These are phyloP conservation scores for Bimastos eiseni DNA, from an alignment of 2,888 invertebrate species.

Conservation along the genomic window DNA sequence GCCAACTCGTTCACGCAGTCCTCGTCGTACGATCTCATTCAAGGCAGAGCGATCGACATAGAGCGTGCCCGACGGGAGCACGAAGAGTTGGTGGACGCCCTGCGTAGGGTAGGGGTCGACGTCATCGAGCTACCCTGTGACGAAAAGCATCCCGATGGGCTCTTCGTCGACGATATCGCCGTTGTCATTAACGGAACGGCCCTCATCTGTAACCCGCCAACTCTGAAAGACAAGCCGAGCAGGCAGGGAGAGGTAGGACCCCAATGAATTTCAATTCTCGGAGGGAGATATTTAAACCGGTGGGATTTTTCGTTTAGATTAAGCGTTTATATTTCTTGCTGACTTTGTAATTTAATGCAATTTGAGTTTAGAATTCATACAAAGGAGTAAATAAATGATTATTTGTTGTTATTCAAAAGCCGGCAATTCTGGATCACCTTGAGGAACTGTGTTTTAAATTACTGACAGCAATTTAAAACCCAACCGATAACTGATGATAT, in stretches of 20 bases:
- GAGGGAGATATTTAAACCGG: neutral
- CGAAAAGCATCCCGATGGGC: conserved; percentile 79
- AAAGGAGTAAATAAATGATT: neutral
- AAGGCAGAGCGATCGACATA: conserved; percentile 62
- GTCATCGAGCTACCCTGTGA: conserved; percentile 88
- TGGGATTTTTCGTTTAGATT: neutral
- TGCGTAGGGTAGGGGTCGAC: conserved; percentile 74
- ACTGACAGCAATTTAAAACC: neutral
- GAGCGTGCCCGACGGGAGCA: conserved; percentile 85
- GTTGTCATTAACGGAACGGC: conserved; percentile 93
- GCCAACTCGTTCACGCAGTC: conserved; percentile 45
- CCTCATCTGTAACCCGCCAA: conserved; percentile 67
- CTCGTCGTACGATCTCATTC: conserved; percentile 44
- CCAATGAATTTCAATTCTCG: neutral
- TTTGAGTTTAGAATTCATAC: neutral
- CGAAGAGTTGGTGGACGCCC: conserved; percentile 77
- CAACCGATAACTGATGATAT: neutral
- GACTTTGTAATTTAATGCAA: neutral
- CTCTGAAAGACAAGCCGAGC: conserved; percentile 69
- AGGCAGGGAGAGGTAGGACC: conserved; percentile 72
- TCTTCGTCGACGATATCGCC: conserved; percentile 86
- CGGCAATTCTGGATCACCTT: neutral
- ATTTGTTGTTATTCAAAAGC: neutral
- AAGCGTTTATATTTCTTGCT: neutral
- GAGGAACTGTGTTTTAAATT: neutral